Evolutionary conservation across 2,888 invertebrate species (phyloP), one percentile per base, ranked within the genome.

Genomic region (Xiphydria camelus): DNA sequence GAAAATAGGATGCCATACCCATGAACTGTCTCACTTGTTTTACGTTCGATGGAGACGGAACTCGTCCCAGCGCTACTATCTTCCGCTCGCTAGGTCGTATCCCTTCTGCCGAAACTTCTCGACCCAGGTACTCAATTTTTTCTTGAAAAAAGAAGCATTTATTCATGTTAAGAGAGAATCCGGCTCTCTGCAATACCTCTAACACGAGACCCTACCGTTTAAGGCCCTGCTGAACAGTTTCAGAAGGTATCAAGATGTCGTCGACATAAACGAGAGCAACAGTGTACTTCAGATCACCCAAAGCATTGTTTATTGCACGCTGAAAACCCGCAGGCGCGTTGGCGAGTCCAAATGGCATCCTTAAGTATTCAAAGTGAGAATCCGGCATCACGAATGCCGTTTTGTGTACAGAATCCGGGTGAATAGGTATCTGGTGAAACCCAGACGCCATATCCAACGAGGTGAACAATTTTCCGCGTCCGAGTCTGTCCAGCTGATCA

Each of bases 311-410:
- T 14, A 34, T 40, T 1, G 32, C 31, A 7, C 32, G 26, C 17
- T 40, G 40, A 21, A 35, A 40, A 6, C 20, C 21, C 4, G 31
- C 18, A 1, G 32, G 40, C 4, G 17, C 40, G 32, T 40, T 34
- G 2, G 51, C 29, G 1, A 70, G 52, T 4, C 67, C 69, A 40
- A 68, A 75, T 4, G 64, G 61, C 57, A 66, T 56, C 4, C 51
- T 25, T 1, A 55, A 21, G 41, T 50, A 67, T 49, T 69, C 61
- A 33, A 49, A 70, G 4, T 61, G 47, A 2, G 67, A 66, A 32
- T 66, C 63, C 1, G 62, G 63, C 1, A 64, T 69, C 4, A 59
- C 56, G 29, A 69, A 64, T 0, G 63, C 70, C 1, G 68, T 73
- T 38, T 66, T 65, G 1, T 36, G 41, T 2, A 61, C 55, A 12